Conservation (phyloP, 2,797 vertebrate species). For the Choloepus didactylus region DNA sequence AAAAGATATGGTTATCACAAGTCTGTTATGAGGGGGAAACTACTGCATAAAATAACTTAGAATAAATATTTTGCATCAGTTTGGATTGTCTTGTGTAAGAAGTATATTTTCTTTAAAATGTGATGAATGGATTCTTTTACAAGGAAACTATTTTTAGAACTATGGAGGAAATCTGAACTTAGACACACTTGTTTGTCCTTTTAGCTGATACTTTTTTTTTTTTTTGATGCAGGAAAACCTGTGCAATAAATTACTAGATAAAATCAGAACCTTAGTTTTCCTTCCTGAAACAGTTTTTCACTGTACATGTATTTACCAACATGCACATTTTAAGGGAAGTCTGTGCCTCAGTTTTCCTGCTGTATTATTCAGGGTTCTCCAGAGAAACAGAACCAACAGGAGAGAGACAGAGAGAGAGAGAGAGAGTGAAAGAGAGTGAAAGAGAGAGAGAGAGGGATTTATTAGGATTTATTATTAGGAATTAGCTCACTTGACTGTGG, state of each 20-base stretch:
- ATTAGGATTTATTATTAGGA: no score
- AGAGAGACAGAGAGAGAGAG: no score
- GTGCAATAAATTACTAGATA: conserved; percentile 74
- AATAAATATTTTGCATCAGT: conserved; percentile 95
- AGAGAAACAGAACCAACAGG: no score
- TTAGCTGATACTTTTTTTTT: conserved; percentile 36
- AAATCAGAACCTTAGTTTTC: conserved; percentile 67
- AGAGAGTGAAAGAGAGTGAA: no score
- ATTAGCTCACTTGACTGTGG: no score
- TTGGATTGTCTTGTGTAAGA: conserved; percentile 90
- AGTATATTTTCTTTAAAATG: conserved; percentile 85
- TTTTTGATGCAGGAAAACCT: conserved; percentile 62
- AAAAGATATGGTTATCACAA: conserved; percentile 92
- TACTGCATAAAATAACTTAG: conserved; percentile 93
- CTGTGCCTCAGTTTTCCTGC: neutral
- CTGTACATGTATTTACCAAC: neutral
- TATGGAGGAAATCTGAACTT: conserved; percentile 42
- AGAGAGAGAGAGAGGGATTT: no score
- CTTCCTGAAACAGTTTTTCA: conserved; percentile 43
- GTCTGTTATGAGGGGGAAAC: conserved; percentile 91
- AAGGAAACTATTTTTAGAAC: conserved; percentile 27
- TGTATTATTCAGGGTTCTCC: no score
- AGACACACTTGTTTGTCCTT: conserved; percentile 54
- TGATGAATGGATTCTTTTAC: conserved; percentile 54
- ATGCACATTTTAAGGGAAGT: conserved; percentile 1